Base-by-base conservation (phyloP, 2,888 invertebrate genomes). In the Leuctra nigra region DNA sequence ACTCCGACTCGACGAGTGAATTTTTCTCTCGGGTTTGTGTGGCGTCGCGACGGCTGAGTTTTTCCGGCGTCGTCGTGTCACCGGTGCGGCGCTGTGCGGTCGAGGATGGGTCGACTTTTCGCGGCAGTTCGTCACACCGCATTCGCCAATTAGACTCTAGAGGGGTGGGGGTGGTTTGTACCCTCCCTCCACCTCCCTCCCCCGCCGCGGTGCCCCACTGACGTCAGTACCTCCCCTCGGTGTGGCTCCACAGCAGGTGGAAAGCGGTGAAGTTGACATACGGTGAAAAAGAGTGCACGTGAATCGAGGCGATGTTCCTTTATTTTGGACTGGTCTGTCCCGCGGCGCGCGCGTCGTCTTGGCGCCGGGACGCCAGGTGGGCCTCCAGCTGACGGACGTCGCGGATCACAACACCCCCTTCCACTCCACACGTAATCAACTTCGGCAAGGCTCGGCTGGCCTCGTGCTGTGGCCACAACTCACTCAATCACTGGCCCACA, bases 61-160 rank as follows among this genome's bases (percentile, higher is more conserved):
- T 36, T 56, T 48, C 50, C 50, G 39, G 25, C 39, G 50, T 36
- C 41, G 36, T 48, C 57, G 38, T 41, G 41, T 44, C 55, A 54
- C 23, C 53, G 58, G 35, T 23, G 47, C 14, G 18, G 57, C 38
- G 53, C 41, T 25, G 41, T 57, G 54, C 47, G 46, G 56, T 54
- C 50, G 59, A 38, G 41, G 41, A 54, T 24, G 59, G 52, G 56
- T 33, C 50, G 55, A 55, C 59, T 59, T 57, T 57, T 57, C 59
- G 57, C 59, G 56, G 54, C 53, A 50, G 54, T 56, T 58, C 58
- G 54, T 59, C 61, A 59, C 59, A 59, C 63, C 62, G 56, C 61
- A 59, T 59, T 60, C 62, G 61, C 64, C 63, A 63, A 63, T 64
- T 63, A 63, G 61, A 60, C 62, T 59, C 55, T 25, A 33, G 48